These are phyloP conservation scores for Tolypeutes matacus DNA, from an alignment of 2,797 vertebrate species.

Conservation along the genomic window DNA sequence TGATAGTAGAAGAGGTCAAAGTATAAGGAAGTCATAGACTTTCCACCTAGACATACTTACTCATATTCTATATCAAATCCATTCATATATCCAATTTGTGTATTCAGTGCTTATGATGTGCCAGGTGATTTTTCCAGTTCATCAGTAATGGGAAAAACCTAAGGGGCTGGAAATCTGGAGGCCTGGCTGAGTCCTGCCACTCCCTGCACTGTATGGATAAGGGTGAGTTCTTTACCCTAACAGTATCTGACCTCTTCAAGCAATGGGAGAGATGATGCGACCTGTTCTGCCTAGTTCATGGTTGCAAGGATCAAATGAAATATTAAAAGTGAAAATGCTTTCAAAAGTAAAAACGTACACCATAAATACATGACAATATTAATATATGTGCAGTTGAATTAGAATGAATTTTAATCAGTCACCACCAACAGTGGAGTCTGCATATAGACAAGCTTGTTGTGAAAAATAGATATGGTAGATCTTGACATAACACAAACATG, in stretches of 20 bases:
- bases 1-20: neutral
- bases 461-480: neutral
- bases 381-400: neutral
- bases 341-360: neutral
- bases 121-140: neutral
- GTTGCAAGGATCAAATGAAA: constrained; percentile 30
- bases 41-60: neutral
- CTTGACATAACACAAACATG: neutral
- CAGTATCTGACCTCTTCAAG: neutral
- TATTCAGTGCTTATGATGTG: neutral
- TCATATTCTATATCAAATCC: constrained; percentile 32
- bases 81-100: neutral
- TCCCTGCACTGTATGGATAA: too few species aligned
- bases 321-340: neutral
- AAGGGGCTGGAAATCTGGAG: neutral
- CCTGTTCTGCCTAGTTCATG: neutral
- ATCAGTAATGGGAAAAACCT: neutral
- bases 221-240: neutral
- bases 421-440: neutral
- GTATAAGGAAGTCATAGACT: neutral
- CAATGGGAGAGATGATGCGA: neutral
- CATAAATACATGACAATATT: neutral
- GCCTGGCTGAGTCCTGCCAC: neutral
- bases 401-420: neutral
- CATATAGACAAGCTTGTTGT: neutral